Evolutionary conservation across 2,113 vertebrate genomes (phyloP).

Genomic region (Hippocampus abdominalis): DNA sequence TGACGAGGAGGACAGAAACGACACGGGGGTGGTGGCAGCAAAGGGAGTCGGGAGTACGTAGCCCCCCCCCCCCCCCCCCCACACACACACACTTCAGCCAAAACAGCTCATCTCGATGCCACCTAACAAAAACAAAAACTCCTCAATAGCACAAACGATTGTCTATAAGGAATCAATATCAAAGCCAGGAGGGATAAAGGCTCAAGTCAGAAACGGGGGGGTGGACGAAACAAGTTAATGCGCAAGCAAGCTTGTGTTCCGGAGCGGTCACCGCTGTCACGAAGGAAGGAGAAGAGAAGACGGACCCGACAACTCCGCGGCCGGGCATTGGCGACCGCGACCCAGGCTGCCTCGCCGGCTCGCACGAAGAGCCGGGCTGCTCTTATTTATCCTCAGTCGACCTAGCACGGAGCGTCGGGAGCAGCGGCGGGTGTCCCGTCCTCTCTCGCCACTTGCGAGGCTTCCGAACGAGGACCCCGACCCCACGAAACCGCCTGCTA

Average conservation of each 20-base stretch:
- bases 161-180: background rate
- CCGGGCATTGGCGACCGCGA: conserved; percentile 65
- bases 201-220: conserved; percentile 15
- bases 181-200: background rate
- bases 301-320: conserved; percentile 40
- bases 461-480: conserved; percentile 54
- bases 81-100: background rate
- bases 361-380: conserved; percentile 61
- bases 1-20: background rate
- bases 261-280: conserved; percentile 31
- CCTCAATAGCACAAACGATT: background rate
- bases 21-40: background rate
- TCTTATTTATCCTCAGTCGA: conserved; percentile 61
- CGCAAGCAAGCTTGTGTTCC: conserved; percentile 27
- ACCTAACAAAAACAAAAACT: background rate
- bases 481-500: conserved; percentile 50
- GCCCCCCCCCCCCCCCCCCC: background rate
- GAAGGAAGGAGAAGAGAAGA: conserved; percentile 5
- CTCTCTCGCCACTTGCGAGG: conserved; percentile 46
- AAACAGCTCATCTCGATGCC: conserved; percentile 1
- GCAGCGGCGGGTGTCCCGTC: conserved; percentile 32
- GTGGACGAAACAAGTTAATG: conserved; percentile 52
- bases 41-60: background rate
- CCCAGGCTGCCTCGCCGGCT: conserved; percentile 49
- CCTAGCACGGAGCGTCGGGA: conserved; percentile 41